These are phyloP conservation scores for Acromyrmex charruanus DNA, from an alignment of 1,140 invertebrate species.

Conservation along the genomic window DNA sequence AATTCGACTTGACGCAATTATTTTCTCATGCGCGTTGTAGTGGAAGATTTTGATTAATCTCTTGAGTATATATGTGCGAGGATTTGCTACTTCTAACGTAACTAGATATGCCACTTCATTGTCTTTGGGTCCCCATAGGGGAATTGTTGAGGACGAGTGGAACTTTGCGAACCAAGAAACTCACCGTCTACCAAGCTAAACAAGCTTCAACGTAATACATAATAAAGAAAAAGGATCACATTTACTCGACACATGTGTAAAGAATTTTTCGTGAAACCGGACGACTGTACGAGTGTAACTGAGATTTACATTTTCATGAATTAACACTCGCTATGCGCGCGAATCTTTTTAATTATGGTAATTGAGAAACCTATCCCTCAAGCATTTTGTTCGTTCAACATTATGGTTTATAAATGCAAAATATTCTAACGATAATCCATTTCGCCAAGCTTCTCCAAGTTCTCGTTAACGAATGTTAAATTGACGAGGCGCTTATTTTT, in stretches of 20 bases:
- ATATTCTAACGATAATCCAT: slow-evolving; percentile 39
- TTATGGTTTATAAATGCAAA: slow-evolving; percentile 56
- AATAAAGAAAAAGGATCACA: neutral
- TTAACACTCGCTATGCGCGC: slow-evolving; percentile 47
- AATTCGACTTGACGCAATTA: slow-evolving; percentile 39
- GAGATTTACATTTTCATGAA: slow-evolving; percentile 48
- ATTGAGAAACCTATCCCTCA: slow-evolving; percentile 49
- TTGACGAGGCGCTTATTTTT: slow-evolving; percentile 49
- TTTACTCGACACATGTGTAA: neutral
- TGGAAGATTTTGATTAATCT: slow-evolving; percentile 63
- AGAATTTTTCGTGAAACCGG: slow-evolving; percentile 3
- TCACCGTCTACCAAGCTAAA: slow-evolving; percentile 43
- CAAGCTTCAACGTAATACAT: slow-evolving; percentile 35
- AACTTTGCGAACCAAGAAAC: slow-evolving; percentile 58
- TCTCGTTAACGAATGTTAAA: slow-evolving; percentile 41
- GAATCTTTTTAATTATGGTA: slow-evolving; percentile 62
- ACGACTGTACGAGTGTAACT: neutral
- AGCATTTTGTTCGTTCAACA: slow-evolving; percentile 33
- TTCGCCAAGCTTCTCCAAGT: slow-evolving; percentile 16
- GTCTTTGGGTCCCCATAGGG: slow-evolving; percentile 25
- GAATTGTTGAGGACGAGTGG: slow-evolving; percentile 55
- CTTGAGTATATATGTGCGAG: slow-evolving; percentile 48
- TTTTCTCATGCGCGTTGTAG: slow-evolving; percentile 60
- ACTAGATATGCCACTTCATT: slow-evolving; percentile 53
- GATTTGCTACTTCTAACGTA: slow-evolving; percentile 59